Base-by-base conservation (phyloP, 2,113 vertebrate genomes). In the Dendrocopos noguchii region DNA sequence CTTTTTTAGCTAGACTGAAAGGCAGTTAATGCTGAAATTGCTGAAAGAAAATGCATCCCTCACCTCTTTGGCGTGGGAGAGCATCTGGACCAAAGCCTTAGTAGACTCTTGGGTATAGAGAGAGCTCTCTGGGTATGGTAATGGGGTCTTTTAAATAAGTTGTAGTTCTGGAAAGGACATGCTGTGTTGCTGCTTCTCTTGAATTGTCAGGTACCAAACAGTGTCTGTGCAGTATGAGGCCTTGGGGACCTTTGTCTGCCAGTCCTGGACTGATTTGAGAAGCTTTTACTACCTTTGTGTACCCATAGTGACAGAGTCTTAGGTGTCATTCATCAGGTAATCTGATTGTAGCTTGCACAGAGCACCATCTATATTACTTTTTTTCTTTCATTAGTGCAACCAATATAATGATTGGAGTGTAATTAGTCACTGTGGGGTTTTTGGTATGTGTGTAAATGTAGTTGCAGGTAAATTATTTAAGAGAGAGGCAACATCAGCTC, bases 361-460 rank as follows among this genome's bases (percentile, higher is more conserved):
- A 80, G 61, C 73, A 75, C 63, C 28, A n/a, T 57, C 18, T 65
- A 52, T 39, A 67, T 57, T 44, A 36, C 73, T 56, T 80, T 82
- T 88, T 88, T 84, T 79, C 78, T 91, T 95, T 80, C 73, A 39
- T 88, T 80, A 78, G 44, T 5, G 1, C 86, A 88, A 78, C 82
- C 87, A 65, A 21, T 92, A 39, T 72, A 86, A 80, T 60, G 77
- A 80, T 84, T 0, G 0, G 36, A 61, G 44, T 68, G 66, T 86
- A 93, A 90, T 92, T 93, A 87, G 39, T 84, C 82, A 76, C 27
- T 31, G 39, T 60, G 27, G 1, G 56, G 10, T 21, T 8, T 25
- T 66, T 60, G 73, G 34, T 57, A 59, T 77, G 87, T 88, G 55
- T 70, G 50, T 44, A 74, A 88, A 59, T n/a, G 44, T 73, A 71